phyloP scores from a whole-genome alignment of 1,140 invertebrate species.

The Diorhabda elongata region DNA sequence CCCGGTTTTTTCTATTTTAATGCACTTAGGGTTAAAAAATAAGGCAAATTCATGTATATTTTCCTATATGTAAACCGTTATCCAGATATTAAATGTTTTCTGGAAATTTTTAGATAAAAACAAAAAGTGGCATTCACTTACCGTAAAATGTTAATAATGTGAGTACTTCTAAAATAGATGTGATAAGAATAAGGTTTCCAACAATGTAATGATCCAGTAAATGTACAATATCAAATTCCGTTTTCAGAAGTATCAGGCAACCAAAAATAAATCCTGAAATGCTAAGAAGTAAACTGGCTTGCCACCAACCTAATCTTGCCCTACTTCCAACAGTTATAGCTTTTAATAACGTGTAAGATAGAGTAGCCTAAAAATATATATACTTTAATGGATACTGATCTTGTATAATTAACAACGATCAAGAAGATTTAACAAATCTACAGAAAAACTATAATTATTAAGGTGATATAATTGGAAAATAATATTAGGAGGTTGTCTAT shows the following conservation, averaged over 20 bases:
- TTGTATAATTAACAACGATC: too few species aligned
- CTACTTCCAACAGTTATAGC: conserved; percentile 46
- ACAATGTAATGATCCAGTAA: conserved; percentile 52
- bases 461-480: too few species aligned
- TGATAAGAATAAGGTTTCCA: conserved; percentile 49
- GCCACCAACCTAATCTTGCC: conserved; percentile 46
- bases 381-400: background rate
- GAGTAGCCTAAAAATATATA: conserved; percentile 46
- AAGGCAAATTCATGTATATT: too few species aligned
- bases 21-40: too few species aligned
- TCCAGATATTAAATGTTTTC: too few species aligned
- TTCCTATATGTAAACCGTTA: too few species aligned
- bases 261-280: conserved; percentile 45
- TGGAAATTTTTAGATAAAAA: too few species aligned
- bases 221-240: conserved; percentile 47
- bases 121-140: conserved; percentile 20
- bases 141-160: conserved; percentile 53
- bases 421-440: too few species aligned
- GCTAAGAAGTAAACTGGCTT: conserved; percentile 40
- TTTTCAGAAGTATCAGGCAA: conserved; percentile 29
- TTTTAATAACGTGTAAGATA: conserved; percentile 50
- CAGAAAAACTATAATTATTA: too few species aligned
- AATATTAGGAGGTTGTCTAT: too few species aligned
- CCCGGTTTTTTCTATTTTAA: too few species aligned
- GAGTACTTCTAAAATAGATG: conserved; percentile 49